Conservation (phyloP, 2,888 invertebrate genomes). For the Drosophila atripex region DNA sequence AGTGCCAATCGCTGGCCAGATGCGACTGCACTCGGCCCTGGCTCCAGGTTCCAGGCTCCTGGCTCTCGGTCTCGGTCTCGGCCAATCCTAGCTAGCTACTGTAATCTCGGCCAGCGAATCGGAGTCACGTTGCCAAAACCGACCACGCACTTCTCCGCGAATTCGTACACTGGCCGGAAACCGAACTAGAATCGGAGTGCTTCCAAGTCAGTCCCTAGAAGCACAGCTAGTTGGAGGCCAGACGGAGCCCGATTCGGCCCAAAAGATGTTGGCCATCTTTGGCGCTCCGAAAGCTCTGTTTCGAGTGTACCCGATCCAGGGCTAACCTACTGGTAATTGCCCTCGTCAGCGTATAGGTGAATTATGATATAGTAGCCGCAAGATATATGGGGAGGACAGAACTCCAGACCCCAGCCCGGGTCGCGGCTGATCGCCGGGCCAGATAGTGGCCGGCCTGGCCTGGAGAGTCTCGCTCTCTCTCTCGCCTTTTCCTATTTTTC, state of each 20-base stretch:
- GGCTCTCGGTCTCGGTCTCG: slow-evolving; percentile 4
- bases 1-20: slow-evolving; percentile 46
- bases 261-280: too few species aligned
- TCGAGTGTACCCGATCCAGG: slow-evolving; percentile 65
- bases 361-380: slow-evolving; percentile 76
- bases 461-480: not conserved
- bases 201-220: too few species aligned
- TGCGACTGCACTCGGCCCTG: slow-evolving; percentile 28
- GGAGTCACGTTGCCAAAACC: slow-evolving; percentile 72
- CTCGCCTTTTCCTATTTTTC: not conserved
- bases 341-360: slow-evolving; percentile 74
- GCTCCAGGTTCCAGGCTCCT: slow-evolving; percentile 37
- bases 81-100: slow-evolving; percentile 38
- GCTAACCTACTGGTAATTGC: slow-evolving; percentile 63
- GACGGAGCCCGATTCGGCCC: too few species aligned
- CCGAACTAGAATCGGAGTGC: too few species aligned
- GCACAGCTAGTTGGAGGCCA: too few species aligned
- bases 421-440: slow-evolving; percentile 54
- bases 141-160: slow-evolving; percentile 20
- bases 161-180: slow-evolving; percentile 11
- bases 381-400: slow-evolving; percentile 54
- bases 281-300: slow-evolving; percentile 7
- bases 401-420: slow-evolving; percentile 49
- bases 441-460: slow-evolving; percentile 52
- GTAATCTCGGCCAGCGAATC: slow-evolving; percentile 79